Evolutionary conservation across 2,888 invertebrate species (phyloP).

Genomic region (Pegoplata infirma): DNA sequence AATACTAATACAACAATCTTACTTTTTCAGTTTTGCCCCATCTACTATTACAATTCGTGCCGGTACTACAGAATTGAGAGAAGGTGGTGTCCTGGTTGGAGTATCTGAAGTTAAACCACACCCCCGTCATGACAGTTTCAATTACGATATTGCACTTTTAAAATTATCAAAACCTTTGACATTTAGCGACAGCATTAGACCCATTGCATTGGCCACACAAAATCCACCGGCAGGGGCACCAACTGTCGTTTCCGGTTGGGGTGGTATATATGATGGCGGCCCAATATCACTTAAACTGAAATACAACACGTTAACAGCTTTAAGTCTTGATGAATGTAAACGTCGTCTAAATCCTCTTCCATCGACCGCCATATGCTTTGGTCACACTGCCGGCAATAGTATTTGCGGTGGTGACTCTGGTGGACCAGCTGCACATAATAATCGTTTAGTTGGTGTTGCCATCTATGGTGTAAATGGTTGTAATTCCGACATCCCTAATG

Average conservation of each 20-base stretch:
- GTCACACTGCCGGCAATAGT: slow-evolving; percentile 67
- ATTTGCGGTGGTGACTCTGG: slow-evolving; percentile 76
- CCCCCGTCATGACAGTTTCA: slow-evolving; percentile 64
- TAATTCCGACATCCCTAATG: slow-evolving; percentile 71
- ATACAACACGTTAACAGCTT: slow-evolving; percentile 65
- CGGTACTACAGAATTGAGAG: slow-evolving; percentile 66
- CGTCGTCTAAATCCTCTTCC: slow-evolving; percentile 62
- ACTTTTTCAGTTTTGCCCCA: slow-evolving; percentile 65
- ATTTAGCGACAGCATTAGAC: slow-evolving; percentile 63
- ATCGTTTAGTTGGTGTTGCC: slow-evolving; percentile 71
- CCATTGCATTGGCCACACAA: slow-evolving; percentile 67
- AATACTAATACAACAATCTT: neutral
- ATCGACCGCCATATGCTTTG: slow-evolving; percentile 70
- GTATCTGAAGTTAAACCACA: slow-evolving; percentile 67
- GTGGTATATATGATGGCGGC: slow-evolving; percentile 68
- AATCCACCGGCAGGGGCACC: slow-evolving; percentile 65
- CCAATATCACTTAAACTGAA: slow-evolving; percentile 68
- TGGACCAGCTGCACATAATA: slow-evolving; percentile 72
- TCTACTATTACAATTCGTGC: slow-evolving; percentile 67
- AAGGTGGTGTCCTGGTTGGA: slow-evolving; percentile 65
- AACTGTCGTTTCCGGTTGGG: slow-evolving; percentile 73
- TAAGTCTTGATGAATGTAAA: slow-evolving; percentile 66
- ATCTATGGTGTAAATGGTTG: slow-evolving; percentile 71
- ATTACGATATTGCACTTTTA: slow-evolving; percentile 72
- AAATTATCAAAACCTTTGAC: slow-evolving; percentile 64